Conservation (phyloP, 2,888 invertebrate species). For the Tenthredo scrophulariae region DNA sequence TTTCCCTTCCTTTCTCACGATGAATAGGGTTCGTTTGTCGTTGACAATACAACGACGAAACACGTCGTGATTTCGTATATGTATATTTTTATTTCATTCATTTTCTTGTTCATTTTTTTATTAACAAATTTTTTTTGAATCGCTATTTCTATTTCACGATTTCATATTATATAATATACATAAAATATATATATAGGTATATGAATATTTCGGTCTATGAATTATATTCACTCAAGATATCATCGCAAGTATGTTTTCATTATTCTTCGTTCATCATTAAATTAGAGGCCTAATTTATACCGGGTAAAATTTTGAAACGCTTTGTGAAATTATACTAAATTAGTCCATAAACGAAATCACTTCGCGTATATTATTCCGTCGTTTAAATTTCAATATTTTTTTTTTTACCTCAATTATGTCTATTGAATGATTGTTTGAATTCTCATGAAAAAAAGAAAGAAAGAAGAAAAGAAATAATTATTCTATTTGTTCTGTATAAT, state of each 20-base stretch:
- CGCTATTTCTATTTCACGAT: too few species aligned
- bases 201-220: too few species aligned
- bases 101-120: not conserved
- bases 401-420: not conserved
- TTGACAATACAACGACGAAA: not conserved
- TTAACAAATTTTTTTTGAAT: not conserved
- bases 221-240: too few species aligned
- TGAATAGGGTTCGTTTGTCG: constrained; percentile 8
- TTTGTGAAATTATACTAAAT: not conserved
- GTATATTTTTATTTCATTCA: not conserved
- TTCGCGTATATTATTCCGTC: not conserved
- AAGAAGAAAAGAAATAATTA: too few species aligned
- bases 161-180: too few species aligned
- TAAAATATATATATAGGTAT: too few species aligned
- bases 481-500: too few species aligned
- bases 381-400: not conserved
- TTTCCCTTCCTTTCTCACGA: not conserved
- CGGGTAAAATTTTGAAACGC: not conserved
- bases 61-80: not conserved
- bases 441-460: too few species aligned
- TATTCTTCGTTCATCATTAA: not conserved
- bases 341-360: not conserved
- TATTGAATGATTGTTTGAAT: not conserved
- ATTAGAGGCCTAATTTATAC: not conserved
- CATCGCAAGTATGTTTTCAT: too few species aligned